These are phyloP conservation scores for Coecobrya sp. DNA, from an alignment of 2,888 invertebrate genomes.

Conservation along the genomic window DNA sequence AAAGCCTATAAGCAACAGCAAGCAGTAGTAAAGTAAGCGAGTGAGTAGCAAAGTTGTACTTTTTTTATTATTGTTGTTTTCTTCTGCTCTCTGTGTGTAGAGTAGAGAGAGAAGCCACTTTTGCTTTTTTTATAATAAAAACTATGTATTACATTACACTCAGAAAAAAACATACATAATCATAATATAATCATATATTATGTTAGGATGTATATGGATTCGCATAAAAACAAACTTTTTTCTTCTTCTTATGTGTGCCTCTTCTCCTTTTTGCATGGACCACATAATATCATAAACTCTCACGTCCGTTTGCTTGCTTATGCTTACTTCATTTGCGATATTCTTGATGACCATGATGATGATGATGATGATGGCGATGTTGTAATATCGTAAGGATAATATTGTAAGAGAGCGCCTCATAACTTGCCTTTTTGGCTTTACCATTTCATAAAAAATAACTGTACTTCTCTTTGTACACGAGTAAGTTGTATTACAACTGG, in stretches of 20 bases:
- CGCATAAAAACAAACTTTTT: not conserved
- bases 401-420: not conserved
- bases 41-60: not conserved
- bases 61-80: not conserved
- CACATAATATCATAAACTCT: conserved; percentile 27
- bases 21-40: conserved; percentile 10
- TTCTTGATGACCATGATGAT: not conserved
- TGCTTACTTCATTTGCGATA: not conserved
- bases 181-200: conserved; percentile 18
- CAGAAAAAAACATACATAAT: conserved; percentile 3
- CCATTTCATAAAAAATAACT: too few species aligned
- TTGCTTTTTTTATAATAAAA: not conserved
- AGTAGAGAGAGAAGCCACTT: not conserved
- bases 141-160: not conserved
- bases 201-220: not conserved
- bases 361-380: conserved; percentile 1
- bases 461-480: not conserved
- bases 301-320: conserved; percentile 15
- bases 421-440: not conserved
- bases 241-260: not conserved
- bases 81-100: not conserved
- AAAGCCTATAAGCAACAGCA: not conserved
- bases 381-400: not conserved
- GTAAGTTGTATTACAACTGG: not conserved
- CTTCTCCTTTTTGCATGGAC: conserved; percentile 11